phyloP scores from a whole-genome alignment of 2,797 vertebrate species.

The Adelosebastes latens region DNA sequence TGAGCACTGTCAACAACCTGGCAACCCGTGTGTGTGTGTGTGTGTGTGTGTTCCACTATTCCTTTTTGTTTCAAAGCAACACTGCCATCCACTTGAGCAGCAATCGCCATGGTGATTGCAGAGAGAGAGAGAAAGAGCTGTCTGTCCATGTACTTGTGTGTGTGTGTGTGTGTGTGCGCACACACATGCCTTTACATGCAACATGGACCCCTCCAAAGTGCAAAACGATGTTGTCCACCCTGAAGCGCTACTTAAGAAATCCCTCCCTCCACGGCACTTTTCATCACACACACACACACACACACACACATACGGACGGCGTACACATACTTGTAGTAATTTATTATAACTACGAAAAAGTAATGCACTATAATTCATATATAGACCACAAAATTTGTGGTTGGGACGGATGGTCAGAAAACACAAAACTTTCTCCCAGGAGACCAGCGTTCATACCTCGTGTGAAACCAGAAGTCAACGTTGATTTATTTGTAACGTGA shows the following conservation, averaged over 20 bases:
- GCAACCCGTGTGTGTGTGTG: slow-evolving; percentile 10
- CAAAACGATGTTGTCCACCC: slow-evolving; percentile 55
- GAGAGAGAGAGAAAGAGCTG: not conserved
- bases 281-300: not conserved
- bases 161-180: not conserved
- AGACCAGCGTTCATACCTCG: no score
- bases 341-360: no score
- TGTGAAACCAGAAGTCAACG: no score
- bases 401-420: no score
- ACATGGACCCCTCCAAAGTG: slow-evolving; percentile 39
- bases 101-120: slow-evolving; percentile 36
- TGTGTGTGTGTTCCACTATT: not conserved
- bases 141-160: not conserved
- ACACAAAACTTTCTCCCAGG: no score
- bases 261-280: not conserved
- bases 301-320: not conserved
- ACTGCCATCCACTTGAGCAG: slow-evolving; percentile 14
- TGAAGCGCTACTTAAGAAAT: slow-evolving; percentile 10
- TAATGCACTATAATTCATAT: no score
- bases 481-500: no score
- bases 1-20: slow-evolving; percentile 38
- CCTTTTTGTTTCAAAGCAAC: slow-evolving; percentile 6
- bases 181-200: not conserved
- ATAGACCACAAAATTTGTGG: no score
- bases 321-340: not conserved